Percentiles rank a stretch among this genome's conserved stretches.
Evolutionary conservation across 2,113 vertebrate species (phyloP).

Genomic region (Zingel zingel): DNA sequence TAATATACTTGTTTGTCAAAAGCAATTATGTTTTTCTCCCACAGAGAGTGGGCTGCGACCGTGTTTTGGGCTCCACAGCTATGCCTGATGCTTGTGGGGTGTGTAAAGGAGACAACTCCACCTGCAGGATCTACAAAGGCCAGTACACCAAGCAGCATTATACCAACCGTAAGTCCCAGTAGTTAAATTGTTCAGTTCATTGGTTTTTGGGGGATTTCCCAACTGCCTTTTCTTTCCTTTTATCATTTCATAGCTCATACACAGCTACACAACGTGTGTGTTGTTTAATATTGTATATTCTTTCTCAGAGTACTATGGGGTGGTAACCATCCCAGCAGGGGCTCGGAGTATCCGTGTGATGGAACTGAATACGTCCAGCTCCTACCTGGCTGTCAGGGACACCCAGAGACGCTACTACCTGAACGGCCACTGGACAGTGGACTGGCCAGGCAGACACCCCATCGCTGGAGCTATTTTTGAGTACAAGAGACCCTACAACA

Average conservation of each 20-base stretch:
- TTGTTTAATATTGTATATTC: slow-evolving; percentile 1
- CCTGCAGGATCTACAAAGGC: slow-evolving; percentile 87
- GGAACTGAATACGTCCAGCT: slow-evolving; percentile 88
- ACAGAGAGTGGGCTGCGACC: slow-evolving; percentile 91
- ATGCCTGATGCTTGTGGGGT: slow-evolving; percentile 88
- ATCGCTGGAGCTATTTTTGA: slow-evolving; percentile 89
- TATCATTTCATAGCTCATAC: neutral
- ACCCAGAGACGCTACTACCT: slow-evolving; percentile 86
- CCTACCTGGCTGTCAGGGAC: slow-evolving; percentile 89
- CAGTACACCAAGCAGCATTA: slow-evolving; percentile 87
- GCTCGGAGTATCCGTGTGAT: slow-evolving; percentile 87
- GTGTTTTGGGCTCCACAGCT: slow-evolving; percentile 87
- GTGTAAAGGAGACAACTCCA: slow-evolving; percentile 90
- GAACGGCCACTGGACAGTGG: slow-evolving; percentile 90
- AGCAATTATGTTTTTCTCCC: slow-evolving; percentile 42
- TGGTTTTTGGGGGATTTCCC: neutral
- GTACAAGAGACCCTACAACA: slow-evolving; percentile 88
- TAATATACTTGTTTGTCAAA: slow-evolving; percentile 9
- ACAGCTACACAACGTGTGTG: neutral
- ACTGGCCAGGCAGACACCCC: slow-evolving; percentile 89
- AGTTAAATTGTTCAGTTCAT: neutral
- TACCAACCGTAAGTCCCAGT: slow-evolving; percentile 84
- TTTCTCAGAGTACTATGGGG: slow-evolving; percentile 86
- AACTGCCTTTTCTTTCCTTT: neutral
- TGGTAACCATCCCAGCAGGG: slow-evolving; percentile 88